Evolutionary conservation across 2,113 vertebrate genomes (phyloP), one percentile per base, ranked within the genome.

Genomic region (Proterorhinus semilunaris): DNA sequence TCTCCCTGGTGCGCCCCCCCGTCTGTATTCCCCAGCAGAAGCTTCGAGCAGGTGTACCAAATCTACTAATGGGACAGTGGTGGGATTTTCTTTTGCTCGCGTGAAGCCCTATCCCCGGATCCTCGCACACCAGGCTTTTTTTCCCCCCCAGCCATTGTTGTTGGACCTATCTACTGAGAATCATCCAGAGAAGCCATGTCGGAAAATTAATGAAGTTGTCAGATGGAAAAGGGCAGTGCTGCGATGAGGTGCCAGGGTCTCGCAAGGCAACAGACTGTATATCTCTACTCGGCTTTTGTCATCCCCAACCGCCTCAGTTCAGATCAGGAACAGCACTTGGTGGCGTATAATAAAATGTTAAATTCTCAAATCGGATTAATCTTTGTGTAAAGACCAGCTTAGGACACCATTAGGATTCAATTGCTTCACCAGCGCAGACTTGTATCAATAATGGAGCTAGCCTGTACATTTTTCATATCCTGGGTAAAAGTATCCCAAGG

Each of bases 341-440:
- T 83, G 74, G 73, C 77, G 76, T 84, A 74, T 79, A 86, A 89
- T 86, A 80, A 89, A 88, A 89, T 77, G 81, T 84, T 86, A 68
- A 85, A 86, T 86, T 83, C 80, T 85, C 66, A 86, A 90, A 88
- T 84, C 72, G 76, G 88, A 91, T 89, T 92, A 90, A 88, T 89
- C 85, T 88, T 66, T 75, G 78, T 79, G 78, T 80, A 86, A 91
- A 90, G 73, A 82, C 72, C 71, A 47, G 80, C 83, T 90, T 87
- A 87, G 81, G 86, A 83, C 76, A 83, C 81, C 72, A 87, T 88
- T 85, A 89, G 76, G 83, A 91, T 90, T 90, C 62, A 86, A 89
- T 87, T 83, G 79, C 87, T 85, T 84, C 80, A 80, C 83, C 85
- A 81, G 68, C 3, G 7, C 65, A 68, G 80, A 89, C 85, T 84